Base-by-base conservation (phyloP, 2,888 invertebrate species). In the Ctena decussata region DNA sequence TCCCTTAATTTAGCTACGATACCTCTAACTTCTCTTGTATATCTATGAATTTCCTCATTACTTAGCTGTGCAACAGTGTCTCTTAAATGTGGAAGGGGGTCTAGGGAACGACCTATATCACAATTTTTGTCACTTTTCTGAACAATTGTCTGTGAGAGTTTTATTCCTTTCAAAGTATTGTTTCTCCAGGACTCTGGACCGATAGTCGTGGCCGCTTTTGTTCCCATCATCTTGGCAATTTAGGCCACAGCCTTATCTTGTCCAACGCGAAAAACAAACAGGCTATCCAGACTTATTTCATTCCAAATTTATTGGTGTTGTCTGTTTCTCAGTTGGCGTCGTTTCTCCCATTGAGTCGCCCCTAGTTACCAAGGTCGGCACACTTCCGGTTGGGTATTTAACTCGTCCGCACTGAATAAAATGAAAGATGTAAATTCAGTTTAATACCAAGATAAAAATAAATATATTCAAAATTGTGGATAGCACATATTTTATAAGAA, bases 101-200 rank as follows among this genome's bases (percentile, higher is more conserved):
- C 96, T 74, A 92, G 80, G 44, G 93, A 90, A 84, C 93, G 90
- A n/a, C 95, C 95, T 77, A 94, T 90, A 75, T 94, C 94, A 85
- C 92, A 92, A 76, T 93, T 90, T 90, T 93, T 93, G 89, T 95
- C 94, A 89, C 94, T 94, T 90, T 93, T 93, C 39, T 92, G 87
- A 75, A 94, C 93, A 37, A 95, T 90, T 80, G 92, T 93, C 82
- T 95, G 94, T 76, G 94, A 93, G 77, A 95, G 86, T 91, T 95
- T 95, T 78, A 95, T 94, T 71, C 92, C 94, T 91, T 93, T 94
- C 80, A 95, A 77, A 21, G 95, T 93, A 69, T 91, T 89, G 91
- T 94, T 95, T 90, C 94, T 92, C 95, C 95, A 95, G 65, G 91
- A 80, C 84, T 94, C 93, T n/a, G 95, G 94, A 46, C 95, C 95